These are phyloP conservation scores for Brachionus rubens DNA, from an alignment of 1,140 invertebrate species.

Conservation along the genomic window DNA sequence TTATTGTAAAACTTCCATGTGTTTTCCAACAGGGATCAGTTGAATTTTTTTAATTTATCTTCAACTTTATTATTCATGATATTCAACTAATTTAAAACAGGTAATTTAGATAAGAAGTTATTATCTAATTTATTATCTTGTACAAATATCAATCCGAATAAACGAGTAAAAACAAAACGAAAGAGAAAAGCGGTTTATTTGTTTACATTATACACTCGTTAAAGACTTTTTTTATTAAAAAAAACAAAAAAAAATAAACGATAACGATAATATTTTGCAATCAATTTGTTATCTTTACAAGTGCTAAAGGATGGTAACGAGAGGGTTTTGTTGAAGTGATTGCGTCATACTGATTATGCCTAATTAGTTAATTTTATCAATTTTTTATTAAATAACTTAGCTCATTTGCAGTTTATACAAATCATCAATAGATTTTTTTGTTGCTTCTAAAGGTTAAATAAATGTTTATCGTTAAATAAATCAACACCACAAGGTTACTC, in stretches of 20 bases:
- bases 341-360: constrained; percentile 7
- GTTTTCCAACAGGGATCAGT: no score
- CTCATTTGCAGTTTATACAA: background rate
- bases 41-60: no score
- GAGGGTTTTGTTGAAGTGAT: background rate
- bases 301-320: no score
- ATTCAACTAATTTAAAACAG: constrained; percentile 2
- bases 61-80: no score
- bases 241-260: no score
- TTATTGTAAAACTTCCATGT: no score
- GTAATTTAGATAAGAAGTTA: constrained; percentile 17
- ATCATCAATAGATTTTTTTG: background rate
- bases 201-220: background rate
- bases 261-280: no score
- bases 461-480: constrained; percentile 19
- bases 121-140: background rate
- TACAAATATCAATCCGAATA: background rate
- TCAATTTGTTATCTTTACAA: no score
- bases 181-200: no score
- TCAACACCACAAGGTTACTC: background rate
- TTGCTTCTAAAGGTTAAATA: constrained; percentile 13
- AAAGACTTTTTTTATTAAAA: no score
- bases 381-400: no score
- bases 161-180: no score
- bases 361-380: constrained; percentile 31